These are phyloP conservation scores for Callyntrura guangdongensis DNA, from an alignment of 2,888 invertebrate genomes.

Conservation along the genomic window DNA sequence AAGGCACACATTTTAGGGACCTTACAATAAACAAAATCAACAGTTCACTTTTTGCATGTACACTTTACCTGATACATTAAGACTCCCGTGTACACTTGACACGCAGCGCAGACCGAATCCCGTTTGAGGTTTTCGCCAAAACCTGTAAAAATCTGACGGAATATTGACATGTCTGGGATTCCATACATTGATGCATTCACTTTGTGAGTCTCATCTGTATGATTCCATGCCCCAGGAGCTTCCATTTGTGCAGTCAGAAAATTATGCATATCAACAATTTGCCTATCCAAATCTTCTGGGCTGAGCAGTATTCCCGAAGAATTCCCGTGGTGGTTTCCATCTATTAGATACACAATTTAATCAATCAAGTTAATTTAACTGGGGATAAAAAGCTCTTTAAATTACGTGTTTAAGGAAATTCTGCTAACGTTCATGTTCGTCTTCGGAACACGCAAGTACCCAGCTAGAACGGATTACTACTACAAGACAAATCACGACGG, in stretches of 20 bases:
- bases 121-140: constrained; percentile 74
- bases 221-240: constrained; percentile 49
- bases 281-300: constrained; percentile 62
- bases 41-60: not conserved
- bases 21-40: not conserved
- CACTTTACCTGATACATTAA: constrained; percentile 75
- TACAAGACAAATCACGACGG: not conserved
- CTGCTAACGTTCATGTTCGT: constrained; percentile 53
- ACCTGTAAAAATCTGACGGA: constrained; percentile 77
- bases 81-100: constrained; percentile 79
- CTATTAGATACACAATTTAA: too few relatives aligned
- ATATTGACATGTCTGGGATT: constrained; percentile 77
- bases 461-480: not conserved
- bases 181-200: constrained; percentile 52
- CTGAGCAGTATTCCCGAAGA: constrained; percentile 21
- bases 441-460: constrained; percentile 40
- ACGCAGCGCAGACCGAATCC: constrained; percentile 75
- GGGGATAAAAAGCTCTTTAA: not conserved
- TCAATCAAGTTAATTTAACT: not conserved
- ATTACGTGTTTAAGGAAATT: not conserved
- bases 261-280: constrained; percentile 72
- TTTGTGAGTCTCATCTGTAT: constrained; percentile 55
- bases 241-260: constrained; percentile 74
- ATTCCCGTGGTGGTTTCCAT: not conserved
- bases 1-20: not conserved